phyloP scores from a whole-genome alignment of 2,888 invertebrate species.

The Merodon equestris region DNA sequence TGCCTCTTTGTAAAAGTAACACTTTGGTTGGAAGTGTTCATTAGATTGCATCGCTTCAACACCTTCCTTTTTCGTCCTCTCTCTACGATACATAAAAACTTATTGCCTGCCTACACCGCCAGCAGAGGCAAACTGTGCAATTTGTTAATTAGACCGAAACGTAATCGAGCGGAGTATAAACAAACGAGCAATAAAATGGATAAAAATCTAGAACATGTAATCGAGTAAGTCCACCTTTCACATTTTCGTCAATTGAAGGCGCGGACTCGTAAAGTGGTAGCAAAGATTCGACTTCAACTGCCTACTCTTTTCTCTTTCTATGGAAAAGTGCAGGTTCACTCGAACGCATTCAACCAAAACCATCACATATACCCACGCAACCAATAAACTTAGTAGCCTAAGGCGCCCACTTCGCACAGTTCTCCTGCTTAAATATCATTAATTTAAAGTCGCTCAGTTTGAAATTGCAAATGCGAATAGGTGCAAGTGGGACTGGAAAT shows the following conservation, averaged over 20 bases:
- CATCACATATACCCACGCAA: conserved; percentile 48
- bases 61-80: conserved; percentile 2
- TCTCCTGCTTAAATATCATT: not conserved
- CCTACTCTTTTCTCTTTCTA: too few species aligned
- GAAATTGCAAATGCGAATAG: not conserved
- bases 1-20: conserved; percentile 15
- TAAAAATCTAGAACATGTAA: conserved; percentile 18
- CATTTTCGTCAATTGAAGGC: conserved; percentile 6
- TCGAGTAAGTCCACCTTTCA: conserved; percentile 40
- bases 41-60: conserved; percentile 11
- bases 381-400: conserved; percentile 36
- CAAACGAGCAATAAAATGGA: conserved; percentile 13
- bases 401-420: not conserved
- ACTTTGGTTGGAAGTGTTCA: conserved; percentile 20
- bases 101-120: not conserved
- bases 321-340: too few species aligned
- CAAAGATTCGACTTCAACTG: too few species aligned
- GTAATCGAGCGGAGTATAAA: conserved; percentile 33
- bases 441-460: conserved; percentile 18
- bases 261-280: conserved; percentile 10
- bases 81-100: not conserved
- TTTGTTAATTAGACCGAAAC: conserved; percentile 63
- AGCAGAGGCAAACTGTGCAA: conserved; percentile 30
- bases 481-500: conserved; percentile 23
- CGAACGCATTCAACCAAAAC: conserved; percentile 30